Percentiles rank a stretch among this genome's conserved stretches.
Evolutionary conservation across 2,113 vertebrate species (phyloP).

Genomic region (Dunckerocampus dactyliophorus): DNA sequence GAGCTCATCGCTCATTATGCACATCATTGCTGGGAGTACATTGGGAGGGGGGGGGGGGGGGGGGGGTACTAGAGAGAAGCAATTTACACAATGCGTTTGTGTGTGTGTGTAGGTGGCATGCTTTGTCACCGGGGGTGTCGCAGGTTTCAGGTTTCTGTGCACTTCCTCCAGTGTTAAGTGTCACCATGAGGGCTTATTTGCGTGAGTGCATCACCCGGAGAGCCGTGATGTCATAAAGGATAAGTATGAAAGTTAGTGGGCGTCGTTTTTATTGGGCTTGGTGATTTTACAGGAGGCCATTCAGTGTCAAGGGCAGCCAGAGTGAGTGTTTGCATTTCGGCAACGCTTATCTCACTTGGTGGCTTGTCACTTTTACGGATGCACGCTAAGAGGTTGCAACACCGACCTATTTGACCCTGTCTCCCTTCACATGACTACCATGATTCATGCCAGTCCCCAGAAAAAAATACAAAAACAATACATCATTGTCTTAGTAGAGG

Average conservation of each 20-base stretch:
- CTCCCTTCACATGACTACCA: neutral
- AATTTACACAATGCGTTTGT: too few species aligned
- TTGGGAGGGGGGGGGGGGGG: too few species aligned
- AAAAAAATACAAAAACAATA: too few species aligned
- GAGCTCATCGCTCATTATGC: neutral
- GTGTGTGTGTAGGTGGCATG: neutral
- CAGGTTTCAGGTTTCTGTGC: neutral
- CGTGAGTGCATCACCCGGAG: neutral
- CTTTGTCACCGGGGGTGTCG: too few species aligned
- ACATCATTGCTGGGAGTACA: constrained; percentile 1
- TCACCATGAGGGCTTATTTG: neutral
- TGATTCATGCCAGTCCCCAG: neutral
- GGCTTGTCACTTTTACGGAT: too few species aligned
- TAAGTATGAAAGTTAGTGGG: neutral
- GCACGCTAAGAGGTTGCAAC: neutral
- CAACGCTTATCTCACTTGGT: too few species aligned
- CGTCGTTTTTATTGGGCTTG: too few species aligned
- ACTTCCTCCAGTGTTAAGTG: neutral
- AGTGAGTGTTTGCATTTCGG: too few species aligned
- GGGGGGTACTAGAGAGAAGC: too few species aligned
- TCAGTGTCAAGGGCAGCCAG: neutral
- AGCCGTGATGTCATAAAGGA: neutral
- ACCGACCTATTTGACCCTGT: neutral
- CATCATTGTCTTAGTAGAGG: too few species aligned
- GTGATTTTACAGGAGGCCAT: neutral